Evolutionary conservation across 1,140 invertebrate genomes (phyloP).

Genomic region (Sogatella furcifera): DNA sequence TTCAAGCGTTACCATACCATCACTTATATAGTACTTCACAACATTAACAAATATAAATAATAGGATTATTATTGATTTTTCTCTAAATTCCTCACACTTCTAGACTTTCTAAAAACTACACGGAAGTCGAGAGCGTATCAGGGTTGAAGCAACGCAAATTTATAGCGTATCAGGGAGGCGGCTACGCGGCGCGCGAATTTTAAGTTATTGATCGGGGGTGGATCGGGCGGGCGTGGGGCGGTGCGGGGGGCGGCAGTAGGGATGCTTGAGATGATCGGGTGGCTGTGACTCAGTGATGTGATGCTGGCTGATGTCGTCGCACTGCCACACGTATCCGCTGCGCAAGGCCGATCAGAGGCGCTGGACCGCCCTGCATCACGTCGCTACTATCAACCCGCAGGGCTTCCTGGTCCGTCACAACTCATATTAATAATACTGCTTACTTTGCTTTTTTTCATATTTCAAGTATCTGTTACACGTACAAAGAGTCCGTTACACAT

Average conservation of each 20-base stretch:
- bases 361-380: neutral
- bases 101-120: no score
- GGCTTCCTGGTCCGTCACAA: constrained; percentile 11
- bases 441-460: no score
- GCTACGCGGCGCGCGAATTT: neutral
- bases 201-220: neutral
- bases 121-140: no score
- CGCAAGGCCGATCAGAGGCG: constrained; percentile 1
- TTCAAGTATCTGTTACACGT: no score
- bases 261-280: neutral
- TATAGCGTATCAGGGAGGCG: neutral
- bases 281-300: neutral
- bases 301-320: neutral
- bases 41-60: no score
- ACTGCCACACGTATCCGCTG: constrained; percentile 8
- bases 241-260: neutral
- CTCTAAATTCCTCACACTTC: no score
- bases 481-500: no score
- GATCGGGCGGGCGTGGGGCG: neutral
- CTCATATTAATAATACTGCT: no score
- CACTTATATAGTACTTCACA: no score
- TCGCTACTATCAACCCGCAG: constrained; percentile 5
- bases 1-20: no score
- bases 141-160: no score
- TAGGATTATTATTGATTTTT: no score